Base-by-base conservation (phyloP, 23 tunicate species). In the Diplosoma virens region DNA sequence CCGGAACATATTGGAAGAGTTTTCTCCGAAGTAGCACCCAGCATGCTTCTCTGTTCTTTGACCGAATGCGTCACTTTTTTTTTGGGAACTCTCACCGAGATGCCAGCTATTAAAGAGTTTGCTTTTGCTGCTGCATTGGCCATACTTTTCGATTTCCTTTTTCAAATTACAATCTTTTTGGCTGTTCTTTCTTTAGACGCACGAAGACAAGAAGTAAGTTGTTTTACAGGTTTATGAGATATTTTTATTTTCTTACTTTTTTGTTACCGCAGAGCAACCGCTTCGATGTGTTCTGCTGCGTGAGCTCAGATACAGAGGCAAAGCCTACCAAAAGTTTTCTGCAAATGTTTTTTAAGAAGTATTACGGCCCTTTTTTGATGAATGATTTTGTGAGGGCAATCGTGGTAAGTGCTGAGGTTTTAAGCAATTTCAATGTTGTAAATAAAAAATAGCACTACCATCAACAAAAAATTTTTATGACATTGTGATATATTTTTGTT, bases 41-140 rank as follows among this genome's bases (percentile, higher is more conserved):
- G 89, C 63, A 95, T 95, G 99, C 74, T 89, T 58, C 60, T 95
- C n/a, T 95, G 99, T 64, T 92, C 99, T 3, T 48, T 95, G 29
- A 95, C 99, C 20, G 99, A 95, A 66, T 71, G 98, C 28, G 83
- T 78, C 11, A 96, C 80, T 1, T 95, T 95, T 71, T 95, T 95
- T 58, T 84, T 95, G 53, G 99, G 99, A 2, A 79, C 87, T 0
- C 47, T 95, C 25, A 72, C 96, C 0, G 96, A 89, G 29, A 95
- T 95, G 99, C 99, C 99, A 1, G 99, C 99, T 2, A 91, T 95
- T 20, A 73, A 89, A 71, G 93, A 88, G 37, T 95, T 95, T 77
- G 99, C 99, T 5, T 33, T 71, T 6, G 89, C 92, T 25, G 93
- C 99, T 6, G 99, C 93, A 1, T 30, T 95, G 18, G 96, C 99